Evolutionary conservation across 2,888 invertebrate genomes (phyloP), one percentile per base, ranked within the genome.

Genomic region (Chesias legatella): DNA sequence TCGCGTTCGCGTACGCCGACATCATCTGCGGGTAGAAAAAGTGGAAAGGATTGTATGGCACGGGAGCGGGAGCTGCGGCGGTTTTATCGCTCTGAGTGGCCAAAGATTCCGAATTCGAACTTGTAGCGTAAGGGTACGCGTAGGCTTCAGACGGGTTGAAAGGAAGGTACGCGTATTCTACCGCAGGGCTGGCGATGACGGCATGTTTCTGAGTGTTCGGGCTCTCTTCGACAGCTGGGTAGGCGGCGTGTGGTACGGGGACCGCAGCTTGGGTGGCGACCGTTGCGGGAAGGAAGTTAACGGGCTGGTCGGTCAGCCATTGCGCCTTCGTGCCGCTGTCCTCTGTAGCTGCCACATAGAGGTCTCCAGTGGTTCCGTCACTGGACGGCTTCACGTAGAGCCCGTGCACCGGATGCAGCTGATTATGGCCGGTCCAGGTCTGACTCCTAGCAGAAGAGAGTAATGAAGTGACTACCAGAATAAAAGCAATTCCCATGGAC

Each of bases 261-360:
- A 25, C 20, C 3, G 13, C 13, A 17, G 37, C 9, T 39, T 73
- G 67, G 25, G 63, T 45, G 7, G 67, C 39, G 3, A 71, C 50
- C 25, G 63, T 47, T 1, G 62, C 50, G 6, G 76, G 65, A 20
- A 86, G 49, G 51, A 82, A 79, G 59, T 73, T 84, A 17, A 86
- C 51, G 0, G 84, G 77, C 11, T 81, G 74, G 33, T 86, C 86
- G 0, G 79, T 78, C 2, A 83, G 62, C 85, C 86, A 88, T 44
- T 84, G 80, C 0, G 81, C 61, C 34, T 75, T 78, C 1, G 70
- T 62, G 10, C 82, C 85, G 26, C 54, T 76, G 26, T 86, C 82
- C 60, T 88, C 88, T 5, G 85, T 65, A 1, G 88, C 88, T 4
- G 88, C 86, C 0, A 88, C 85, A 60, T 79, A 86, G 6, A 88